Conservation (phyloP, 2,888 invertebrate species). For the Phlogophora meticulosa region DNA sequence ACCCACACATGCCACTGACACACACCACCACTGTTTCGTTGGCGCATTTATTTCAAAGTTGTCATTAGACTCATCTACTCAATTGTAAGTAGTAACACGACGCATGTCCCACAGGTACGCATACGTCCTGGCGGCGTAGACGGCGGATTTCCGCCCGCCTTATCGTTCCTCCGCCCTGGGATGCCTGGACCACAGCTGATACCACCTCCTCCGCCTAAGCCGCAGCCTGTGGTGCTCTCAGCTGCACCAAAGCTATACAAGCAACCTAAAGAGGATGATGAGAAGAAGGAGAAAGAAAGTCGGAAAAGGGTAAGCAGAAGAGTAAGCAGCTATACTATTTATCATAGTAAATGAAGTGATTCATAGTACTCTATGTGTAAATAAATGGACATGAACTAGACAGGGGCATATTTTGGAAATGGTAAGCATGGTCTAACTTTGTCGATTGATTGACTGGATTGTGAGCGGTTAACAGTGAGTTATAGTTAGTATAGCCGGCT, state of each 20-base stretch:
- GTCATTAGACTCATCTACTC: background rate
- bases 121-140: conserved; percentile 68
- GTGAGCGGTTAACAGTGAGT: too few species aligned
- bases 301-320: conserved; percentile 80
- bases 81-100: background rate
- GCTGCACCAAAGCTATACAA: conserved; percentile 94
- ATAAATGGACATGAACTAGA: too few species aligned
- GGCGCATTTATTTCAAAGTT: background rate
- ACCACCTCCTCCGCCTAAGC: conserved; percentile 86
- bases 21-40: background rate
- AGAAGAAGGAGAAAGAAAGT: conserved; percentile 81
- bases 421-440: too few species aligned
- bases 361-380: too few species aligned
- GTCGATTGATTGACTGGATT: too few species aligned
- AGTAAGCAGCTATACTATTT: conserved; percentile 67
- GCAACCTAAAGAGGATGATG: conserved; percentile 86
- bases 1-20: too few species aligned
- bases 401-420: too few species aligned
- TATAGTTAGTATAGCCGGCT: too few species aligned
- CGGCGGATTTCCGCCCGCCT: conserved; percentile 82
- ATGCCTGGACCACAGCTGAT: conserved; percentile 84
- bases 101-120: conserved; percentile 59
- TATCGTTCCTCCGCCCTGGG: conserved; percentile 82
- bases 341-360: too few species aligned
- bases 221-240: conserved; percentile 92